Percentiles rank a stretch among this genome's conserved stretches.
Conservation (phyloP, 2,888 invertebrate genomes). For the Apoda limacodes region DNA sequence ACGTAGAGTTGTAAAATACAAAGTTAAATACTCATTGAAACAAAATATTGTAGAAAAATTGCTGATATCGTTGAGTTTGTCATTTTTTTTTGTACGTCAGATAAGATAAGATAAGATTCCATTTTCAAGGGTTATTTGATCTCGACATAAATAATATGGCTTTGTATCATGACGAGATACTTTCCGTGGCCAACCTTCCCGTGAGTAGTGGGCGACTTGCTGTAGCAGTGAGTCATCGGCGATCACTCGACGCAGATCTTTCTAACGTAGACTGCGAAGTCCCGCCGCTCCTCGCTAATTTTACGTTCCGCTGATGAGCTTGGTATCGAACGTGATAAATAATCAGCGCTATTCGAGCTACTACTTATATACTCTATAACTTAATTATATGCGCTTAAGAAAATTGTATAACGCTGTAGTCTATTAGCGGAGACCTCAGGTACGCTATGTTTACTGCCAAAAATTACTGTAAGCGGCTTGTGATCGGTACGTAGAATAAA, state of each 20-base stretch:
- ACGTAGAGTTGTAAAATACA: too few relatives aligned
- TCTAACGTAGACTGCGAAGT: constrained; percentile 7
- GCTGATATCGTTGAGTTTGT: too few relatives aligned
- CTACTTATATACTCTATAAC: constrained; percentile 9
- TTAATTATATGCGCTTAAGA: constrained; percentile 18
- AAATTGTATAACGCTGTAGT: constrained; percentile 17
- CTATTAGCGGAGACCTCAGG: too few relatives aligned
- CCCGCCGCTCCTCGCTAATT: too few relatives aligned
- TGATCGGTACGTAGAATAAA: too few relatives aligned
- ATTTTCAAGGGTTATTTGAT: constrained; percentile 11
- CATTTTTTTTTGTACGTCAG: too few relatives aligned
- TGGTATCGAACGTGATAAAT: background rate
- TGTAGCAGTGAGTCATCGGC: constrained; percentile 3
- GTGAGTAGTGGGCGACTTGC: constrained; percentile 6
- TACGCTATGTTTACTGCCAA: too few relatives aligned
- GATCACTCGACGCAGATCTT: constrained; percentile 8
- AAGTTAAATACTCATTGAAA: too few relatives aligned
- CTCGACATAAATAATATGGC: constrained; percentile 11
- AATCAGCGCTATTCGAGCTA: too few relatives aligned
- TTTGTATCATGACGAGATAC: constrained; percentile 3
- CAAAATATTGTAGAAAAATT: too few relatives aligned
- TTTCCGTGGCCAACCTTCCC: constrained; percentile 14
- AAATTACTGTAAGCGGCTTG: too few relatives aligned
- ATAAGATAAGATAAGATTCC: constrained; percentile 5
- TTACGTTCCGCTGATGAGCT: background rate